Evolutionary conservation across 1,140 invertebrate genomes (phyloP), one percentile per base, ranked within the genome.

Genomic region (Formica exsecta): DNA sequence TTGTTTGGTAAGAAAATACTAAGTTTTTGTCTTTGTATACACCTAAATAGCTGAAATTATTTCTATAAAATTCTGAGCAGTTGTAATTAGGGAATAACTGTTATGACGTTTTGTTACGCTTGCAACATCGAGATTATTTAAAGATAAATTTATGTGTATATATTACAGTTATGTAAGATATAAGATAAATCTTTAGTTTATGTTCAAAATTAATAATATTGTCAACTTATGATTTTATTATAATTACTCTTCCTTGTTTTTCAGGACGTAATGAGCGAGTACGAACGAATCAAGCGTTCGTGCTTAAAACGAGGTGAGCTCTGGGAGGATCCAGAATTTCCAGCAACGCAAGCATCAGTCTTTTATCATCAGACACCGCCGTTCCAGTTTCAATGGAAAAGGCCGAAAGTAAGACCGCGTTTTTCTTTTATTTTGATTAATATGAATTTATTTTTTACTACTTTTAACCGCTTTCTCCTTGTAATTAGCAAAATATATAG

Each of bases 281-380:
- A 97, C 96, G 98, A 98, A 95, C 96, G 97, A 61, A 97, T 98
- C 89, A 97, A 97, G 94, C 96, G 96, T 91, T 96, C 96, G 86
- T 98, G 98, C 95, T 95, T 97, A 92, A 97, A 97, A 95, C 96
- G 97, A 81, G 97, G 97, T 11, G 96, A 98, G 93, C 95, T 98
- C n/a, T 99, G 98, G 97, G 98, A 98, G 95, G 98, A 99, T 95
- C 97, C 98, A 1, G 98, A 98, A 93, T 99, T 99, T 95, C 97
- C 98, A 9, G 98, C 98, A 0, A 97, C 97, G 0, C 98, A 98
- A 93, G 95, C 97, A 0, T 98, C 98, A 1, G 98, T 99, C 4
- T 99, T 99, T 93, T 99, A 99, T 93, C 98, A 98, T 94, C 98
- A 99, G 94, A 98, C 98, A 29, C 98, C 98, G 19, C 98, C 98